Evolutionary conservation across 2,888 invertebrate genomes (phyloP).

Genomic region (Drosophila subquinaria): DNA sequence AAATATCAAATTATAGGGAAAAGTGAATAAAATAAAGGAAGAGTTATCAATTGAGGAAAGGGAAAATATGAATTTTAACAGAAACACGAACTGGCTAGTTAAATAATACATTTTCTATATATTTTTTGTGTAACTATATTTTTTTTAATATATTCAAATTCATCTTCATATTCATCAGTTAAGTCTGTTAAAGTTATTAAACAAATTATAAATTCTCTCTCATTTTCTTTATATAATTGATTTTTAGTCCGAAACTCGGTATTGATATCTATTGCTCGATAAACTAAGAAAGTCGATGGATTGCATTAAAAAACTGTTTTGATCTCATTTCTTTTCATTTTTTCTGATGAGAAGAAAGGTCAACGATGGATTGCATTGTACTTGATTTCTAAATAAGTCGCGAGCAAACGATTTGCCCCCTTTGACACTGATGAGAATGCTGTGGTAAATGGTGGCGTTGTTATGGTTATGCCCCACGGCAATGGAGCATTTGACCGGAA

Average conservation of each 20-base stretch:
- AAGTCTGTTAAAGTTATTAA: no score
- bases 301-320: background rate
- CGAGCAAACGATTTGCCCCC: conserved; percentile 38
- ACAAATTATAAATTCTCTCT: background rate
- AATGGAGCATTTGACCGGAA: conserved; percentile 73
- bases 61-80: no score
- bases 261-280: background rate
- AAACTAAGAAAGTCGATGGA: background rate
- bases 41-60: no score
- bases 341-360: background rate
- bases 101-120: no score
- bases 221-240: background rate
- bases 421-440: conserved; percentile 38
- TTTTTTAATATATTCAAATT: no score
- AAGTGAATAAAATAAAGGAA: no score
- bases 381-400: conserved; percentile 36
- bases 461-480: conserved; percentile 78
- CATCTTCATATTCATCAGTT: no score
- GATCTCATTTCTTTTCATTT: background rate
- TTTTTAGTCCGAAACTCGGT: background rate
- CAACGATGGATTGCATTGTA: conserved; percentile 22
- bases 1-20: no score
- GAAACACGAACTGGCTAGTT: no score
- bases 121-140: no score
- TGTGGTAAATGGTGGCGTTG: conserved; percentile 53